These are phyloP conservation scores for Fundulus diaphanus DNA, from an alignment of 2,797 vertebrate genomes.

Conservation along the genomic window DNA sequence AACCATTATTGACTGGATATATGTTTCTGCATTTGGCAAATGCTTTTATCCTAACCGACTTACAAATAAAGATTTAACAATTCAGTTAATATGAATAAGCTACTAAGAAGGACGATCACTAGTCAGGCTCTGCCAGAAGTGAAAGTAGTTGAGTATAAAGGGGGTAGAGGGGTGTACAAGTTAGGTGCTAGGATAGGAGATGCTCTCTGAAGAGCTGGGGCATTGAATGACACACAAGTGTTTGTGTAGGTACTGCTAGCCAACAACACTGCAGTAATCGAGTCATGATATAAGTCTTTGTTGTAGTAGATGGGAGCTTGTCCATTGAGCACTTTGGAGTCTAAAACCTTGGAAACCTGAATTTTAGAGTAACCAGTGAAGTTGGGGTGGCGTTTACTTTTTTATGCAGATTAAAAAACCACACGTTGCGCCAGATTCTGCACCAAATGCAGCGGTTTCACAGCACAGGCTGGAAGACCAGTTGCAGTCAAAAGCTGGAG, in stretches of 20 bases:
- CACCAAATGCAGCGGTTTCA: neutral
- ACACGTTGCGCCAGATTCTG: neutral
- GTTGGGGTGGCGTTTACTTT: neutral
- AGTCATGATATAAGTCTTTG: neutral
- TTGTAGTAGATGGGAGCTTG: neutral
- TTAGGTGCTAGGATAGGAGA: neutral
- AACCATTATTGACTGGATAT: conserved; percentile 2
- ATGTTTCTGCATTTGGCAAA: conserved; percentile 1
- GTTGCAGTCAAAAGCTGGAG: neutral
- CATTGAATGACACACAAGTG: no score
- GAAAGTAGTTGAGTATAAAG: neutral
- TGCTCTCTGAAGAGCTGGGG: neutral
- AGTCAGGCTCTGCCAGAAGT: neutral
- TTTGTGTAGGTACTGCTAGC: no score
- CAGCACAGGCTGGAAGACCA: neutral
- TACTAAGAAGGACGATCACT: neutral
- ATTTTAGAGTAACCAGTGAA: neutral
- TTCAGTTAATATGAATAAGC: neutral
- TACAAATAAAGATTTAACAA: neutral
- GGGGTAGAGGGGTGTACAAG: neutral
- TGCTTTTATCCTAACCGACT: neutral
- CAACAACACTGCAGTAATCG: no score
- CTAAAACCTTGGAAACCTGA: neutral
- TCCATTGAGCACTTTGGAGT: neutral
- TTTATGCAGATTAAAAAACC: neutral